Evolutionary conservation across 2,113 vertebrate species (phyloP).

Genomic region (Tyto alba): DNA sequence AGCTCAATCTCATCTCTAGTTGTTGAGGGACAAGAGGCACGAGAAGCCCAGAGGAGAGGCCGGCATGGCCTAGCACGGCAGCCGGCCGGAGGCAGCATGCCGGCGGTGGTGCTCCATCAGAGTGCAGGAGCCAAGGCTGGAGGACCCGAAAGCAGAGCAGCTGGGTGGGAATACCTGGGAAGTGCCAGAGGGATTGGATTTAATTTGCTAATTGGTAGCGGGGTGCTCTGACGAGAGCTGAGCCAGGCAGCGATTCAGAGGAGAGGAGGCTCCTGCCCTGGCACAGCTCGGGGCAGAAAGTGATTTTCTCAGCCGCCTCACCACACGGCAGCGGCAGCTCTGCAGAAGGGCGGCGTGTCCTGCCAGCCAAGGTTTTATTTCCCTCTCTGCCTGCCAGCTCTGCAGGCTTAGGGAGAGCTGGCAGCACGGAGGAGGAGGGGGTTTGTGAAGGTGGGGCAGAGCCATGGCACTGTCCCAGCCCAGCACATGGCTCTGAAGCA

Average conservation of each 20-base stretch:
- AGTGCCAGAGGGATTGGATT: background rate
- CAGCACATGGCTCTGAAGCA: background rate
- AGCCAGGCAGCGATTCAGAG: background rate
- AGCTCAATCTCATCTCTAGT: background rate
- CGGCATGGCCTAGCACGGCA: rapidly evolving
- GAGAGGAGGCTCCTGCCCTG: background rate
- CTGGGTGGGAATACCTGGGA: background rate
- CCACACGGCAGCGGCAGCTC: background rate
- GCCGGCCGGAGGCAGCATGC: rapidly evolving
- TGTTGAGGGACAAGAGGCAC: background rate
- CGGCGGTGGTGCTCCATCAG: background rate
- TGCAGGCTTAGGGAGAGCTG: background rate
- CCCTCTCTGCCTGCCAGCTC: background rate
- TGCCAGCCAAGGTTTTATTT: background rate
- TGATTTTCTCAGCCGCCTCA: rapidly evolving
- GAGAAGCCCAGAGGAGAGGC: background rate
- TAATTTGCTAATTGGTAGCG: background rate
- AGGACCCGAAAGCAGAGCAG: background rate
- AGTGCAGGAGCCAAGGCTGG: background rate
- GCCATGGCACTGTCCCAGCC: background rate
- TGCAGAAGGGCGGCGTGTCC: background rate
- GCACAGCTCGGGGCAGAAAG: background rate
- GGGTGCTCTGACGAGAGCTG: background rate
- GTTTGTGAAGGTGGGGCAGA: background rate
- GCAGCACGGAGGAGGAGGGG: background rate